These are phyloP conservation scores for Sycobia sp. DNA, from an alignment of 1,140 invertebrate species.

Conservation along the genomic window DNA sequence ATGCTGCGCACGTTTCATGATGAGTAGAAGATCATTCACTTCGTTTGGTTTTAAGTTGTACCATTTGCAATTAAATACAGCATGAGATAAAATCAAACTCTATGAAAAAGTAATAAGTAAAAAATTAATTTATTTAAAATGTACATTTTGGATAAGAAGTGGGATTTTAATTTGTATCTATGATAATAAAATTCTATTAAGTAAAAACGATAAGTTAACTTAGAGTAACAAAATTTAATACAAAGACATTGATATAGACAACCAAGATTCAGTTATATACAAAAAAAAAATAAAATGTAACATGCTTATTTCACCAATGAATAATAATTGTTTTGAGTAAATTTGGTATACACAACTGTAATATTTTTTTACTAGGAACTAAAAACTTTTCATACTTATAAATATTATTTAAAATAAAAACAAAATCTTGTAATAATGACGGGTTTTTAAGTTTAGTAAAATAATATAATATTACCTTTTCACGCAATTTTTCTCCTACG, in stretches of 20 bases:
- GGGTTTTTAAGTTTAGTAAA: neutral
- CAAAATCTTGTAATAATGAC: no score
- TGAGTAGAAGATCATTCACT: neutral
- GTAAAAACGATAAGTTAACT: no score
- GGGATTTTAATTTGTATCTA: neutral
- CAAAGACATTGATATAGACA: neutral
- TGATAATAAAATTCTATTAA: neutral
- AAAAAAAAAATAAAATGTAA: neutral
- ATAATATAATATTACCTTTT: neutral
- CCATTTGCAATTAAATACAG: conserved; percentile 23
- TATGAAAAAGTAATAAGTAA: no score
- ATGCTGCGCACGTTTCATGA: conserved; percentile 17
- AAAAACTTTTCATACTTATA: no score
- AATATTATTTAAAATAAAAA: no score
- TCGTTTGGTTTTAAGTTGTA: conserved; percentile 3
- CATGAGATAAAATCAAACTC: neutral
- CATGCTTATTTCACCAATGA: no score
- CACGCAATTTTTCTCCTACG: neutral
- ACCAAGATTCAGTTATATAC: neutral
- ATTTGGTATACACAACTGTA: no score
- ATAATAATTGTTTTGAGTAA: no score
- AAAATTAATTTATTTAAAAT: no score
- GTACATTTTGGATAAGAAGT: no score
- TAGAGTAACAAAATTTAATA: no score
- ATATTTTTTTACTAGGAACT: no score